These are phyloP conservation scores for Heteromurus nitidus DNA, from an alignment of 2,888 invertebrate genomes.

Conservation along the genomic window DNA sequence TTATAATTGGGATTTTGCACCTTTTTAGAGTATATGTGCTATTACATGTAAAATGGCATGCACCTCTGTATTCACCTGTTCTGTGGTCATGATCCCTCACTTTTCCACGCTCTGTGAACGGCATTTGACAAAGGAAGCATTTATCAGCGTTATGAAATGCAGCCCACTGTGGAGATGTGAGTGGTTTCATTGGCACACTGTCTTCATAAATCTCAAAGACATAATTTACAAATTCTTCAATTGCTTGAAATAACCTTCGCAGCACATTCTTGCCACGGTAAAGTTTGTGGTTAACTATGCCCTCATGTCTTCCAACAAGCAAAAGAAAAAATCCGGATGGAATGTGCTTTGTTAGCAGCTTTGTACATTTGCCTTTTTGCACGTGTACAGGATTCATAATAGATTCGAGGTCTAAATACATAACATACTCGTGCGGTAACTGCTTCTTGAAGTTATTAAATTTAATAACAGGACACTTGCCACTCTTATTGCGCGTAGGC, in stretches of 20 bases:
- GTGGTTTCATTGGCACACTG: background rate
- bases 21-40: constrained; percentile 10
- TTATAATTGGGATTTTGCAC: constrained; percentile 23
- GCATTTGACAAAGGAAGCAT: background rate
- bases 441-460: background rate
- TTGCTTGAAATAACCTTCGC: constrained; percentile 3
- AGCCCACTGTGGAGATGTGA: background rate
- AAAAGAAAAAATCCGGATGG: constrained; percentile 18
- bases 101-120: background rate
- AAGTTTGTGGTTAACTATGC: constrained; percentile 17
- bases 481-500: background rate
- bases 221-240: background rate
- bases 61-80: constrained; percentile 35
- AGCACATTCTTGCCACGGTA: constrained; percentile 17
- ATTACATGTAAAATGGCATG: constrained; percentile 28
- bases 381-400: no score
- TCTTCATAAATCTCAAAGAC: constrained; percentile 11
- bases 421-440: constrained; percentile 41
- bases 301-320: background rate
- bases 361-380: no score
- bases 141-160: background rate
- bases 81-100: constrained; percentile 29
- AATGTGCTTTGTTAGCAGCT: no score
- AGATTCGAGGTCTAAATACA: constrained; percentile 44
- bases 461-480: background rate